These are phyloP conservation scores for Phyllopteryx taeniolatus DNA, from an alignment of 2,113 vertebrate genomes.

Conservation along the genomic window DNA sequence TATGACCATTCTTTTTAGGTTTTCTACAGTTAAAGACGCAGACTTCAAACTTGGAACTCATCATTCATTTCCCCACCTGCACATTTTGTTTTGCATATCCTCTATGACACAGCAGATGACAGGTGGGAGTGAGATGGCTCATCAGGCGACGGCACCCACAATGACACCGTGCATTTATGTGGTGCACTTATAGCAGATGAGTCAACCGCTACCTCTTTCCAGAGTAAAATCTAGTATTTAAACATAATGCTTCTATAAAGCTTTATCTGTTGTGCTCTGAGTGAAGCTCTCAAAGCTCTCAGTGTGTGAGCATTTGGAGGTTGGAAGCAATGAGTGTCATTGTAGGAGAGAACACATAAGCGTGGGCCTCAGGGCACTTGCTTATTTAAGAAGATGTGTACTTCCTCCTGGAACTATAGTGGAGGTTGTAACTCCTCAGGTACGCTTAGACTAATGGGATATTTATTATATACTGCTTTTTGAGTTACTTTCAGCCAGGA, in stretches of 20 bases:
- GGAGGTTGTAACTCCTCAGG: constrained; percentile 11
- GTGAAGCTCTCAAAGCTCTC: neutral
- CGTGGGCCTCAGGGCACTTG: constrained; percentile 31
- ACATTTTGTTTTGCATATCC: constrained; percentile 1
- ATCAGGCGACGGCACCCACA: constrained; percentile 19
- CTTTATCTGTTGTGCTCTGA: constrained; percentile 8
- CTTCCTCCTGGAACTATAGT: constrained; percentile 9
- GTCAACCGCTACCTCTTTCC: constrained; percentile 37
- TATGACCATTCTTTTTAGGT: neutral
- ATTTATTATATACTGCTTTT: constrained; percentile 5
- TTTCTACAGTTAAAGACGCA: neutral
- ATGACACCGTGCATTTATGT: constrained; percentile 30
- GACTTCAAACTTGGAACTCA: neutral
- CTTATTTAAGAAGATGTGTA: constrained; percentile 34
- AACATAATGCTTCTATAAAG: constrained; percentile 18
- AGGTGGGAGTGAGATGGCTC: constrained; percentile 17
- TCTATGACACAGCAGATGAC: constrained; percentile 5
- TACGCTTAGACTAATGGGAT: neutral
- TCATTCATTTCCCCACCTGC: neutral
- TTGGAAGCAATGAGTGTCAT: constrained; percentile 32
- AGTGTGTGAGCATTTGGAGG: constrained; percentile 8
- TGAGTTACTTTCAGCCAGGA: neutral
- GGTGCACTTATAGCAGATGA: constrained; percentile 46
- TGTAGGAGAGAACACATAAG: constrained; percentile 28
- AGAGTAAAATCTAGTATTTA: constrained; percentile 12